Evolutionary conservation across 2,797 vertebrate genomes (phyloP).

Genomic region (Mallotus villosus): DNA sequence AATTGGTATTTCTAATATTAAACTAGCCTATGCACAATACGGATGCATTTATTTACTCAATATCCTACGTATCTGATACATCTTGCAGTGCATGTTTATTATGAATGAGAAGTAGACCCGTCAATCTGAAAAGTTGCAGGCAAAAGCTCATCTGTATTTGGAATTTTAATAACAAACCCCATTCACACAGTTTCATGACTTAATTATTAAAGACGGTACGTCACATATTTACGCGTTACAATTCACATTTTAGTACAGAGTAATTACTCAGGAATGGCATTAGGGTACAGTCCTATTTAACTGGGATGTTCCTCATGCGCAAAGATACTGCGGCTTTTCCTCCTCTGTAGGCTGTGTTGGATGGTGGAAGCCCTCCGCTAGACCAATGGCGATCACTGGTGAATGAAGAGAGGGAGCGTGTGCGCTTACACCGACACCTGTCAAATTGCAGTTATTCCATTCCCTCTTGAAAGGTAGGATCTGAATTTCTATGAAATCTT

Average conservation of each 20-base stretch:
- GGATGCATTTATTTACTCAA: background rate
- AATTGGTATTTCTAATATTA: too few relatives aligned
- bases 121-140: constrained; percentile 29
- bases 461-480: constrained; percentile 27
- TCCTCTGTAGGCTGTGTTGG: constrained; percentile 37
- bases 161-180: background rate
- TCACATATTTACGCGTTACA: background rate
- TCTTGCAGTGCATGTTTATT: constrained; percentile 5
- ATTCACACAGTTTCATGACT: background rate
- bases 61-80: constrained; percentile 6
- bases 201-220: background rate
- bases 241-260: background rate
- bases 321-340: constrained; percentile 75
- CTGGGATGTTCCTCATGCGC: constrained; percentile 58
- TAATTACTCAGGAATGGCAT: background rate
- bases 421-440: constrained; percentile 16
- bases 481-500: background rate
- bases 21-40: too few relatives aligned
- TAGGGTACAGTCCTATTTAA: constrained; percentile 47
- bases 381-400: constrained; percentile 8
- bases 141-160: background rate
- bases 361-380: constrained; percentile 65
- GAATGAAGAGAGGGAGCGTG: constrained; percentile 20
- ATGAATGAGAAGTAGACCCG: constrained; percentile 76
- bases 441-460: constrained; percentile 1